Evolutionary conservation across 2,113 vertebrate species (phyloP), one percentile per base, ranked within the genome.

Genomic region (Hippocampus comes): DNA sequence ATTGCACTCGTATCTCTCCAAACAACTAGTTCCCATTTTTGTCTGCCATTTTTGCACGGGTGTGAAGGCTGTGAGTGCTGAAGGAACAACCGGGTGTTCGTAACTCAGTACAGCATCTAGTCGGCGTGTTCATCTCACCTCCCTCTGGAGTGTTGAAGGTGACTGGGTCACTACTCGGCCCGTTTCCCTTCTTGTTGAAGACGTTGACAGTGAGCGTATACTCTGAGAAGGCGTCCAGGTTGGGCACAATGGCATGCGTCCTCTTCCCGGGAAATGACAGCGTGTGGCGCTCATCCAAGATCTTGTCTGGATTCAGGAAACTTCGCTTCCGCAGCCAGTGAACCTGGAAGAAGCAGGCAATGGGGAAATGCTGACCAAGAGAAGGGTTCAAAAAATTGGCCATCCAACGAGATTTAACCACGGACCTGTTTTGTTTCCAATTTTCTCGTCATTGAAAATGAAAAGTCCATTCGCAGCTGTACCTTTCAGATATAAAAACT

Each of bases 91-190:
- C 11, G 1, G 69, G 5, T 27, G 51, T 71, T 55, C 25, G 34
- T 20, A 41, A 9, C 14, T 17, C 42, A 25, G 18, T 23, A 66
- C 18, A 48, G 43, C 34, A 38, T 38, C 34, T 38, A 18, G 60
- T 6, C 57, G 27, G 30, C 34, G 63, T 18, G 18, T 5, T 53
- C 55, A 38, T 9, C 94, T 94, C 79, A 98, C 97, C 97, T 96
- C 96, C 97, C 90, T 99, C 96, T 27, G 96, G 94, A 48, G 96
- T 98, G 70, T 87, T 91, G 81, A 99, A 97, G 57, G 78, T 80
- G 67, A 95, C 71, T 0, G 93, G 84, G 20, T 91, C 90, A 70
- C 96, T 98, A 86, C 90, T 94, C 0, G 97, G 97, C 5, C 97
- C 97, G 25, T 93, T 92, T 67, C 97, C 97, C 88, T 92, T 95